These are phyloP conservation scores for Sorex fumeus DNA, from an alignment of 2,113 vertebrate genomes.

Conservation along the genomic window DNA sequence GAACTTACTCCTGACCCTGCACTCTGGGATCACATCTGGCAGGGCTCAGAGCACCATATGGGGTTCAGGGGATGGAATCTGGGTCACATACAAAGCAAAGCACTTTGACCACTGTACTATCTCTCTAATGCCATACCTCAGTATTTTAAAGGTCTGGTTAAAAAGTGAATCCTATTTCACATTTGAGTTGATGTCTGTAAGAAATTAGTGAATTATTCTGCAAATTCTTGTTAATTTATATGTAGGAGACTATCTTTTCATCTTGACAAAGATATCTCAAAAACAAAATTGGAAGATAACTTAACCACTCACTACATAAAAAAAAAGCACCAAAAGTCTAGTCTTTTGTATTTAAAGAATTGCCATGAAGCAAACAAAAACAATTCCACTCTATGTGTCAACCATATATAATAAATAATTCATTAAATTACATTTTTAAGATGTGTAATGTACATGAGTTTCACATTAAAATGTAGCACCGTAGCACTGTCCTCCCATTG, in stretches of 20 bases:
- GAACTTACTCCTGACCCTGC: no score
- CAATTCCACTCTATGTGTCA: background rate
- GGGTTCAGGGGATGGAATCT: no score
- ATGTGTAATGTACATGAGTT: background rate
- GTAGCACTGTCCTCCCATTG: no score
- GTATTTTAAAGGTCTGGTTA: background rate
- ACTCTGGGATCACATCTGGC: no score
- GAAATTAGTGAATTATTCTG: conserved; percentile 3
- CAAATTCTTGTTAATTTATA: background rate
- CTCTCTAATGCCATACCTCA: background rate
- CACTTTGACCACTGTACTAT: no score
- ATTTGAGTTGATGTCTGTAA: background rate
- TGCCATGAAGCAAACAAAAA: background rate
- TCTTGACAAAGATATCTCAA: background rate
- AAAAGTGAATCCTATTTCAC: background rate
- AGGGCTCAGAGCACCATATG: no score
- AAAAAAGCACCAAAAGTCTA: background rate
- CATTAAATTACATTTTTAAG: background rate
- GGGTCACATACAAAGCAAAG: no score
- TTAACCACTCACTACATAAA: background rate
- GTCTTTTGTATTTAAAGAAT: background rate
- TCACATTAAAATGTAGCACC: no score
- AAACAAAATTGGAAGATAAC: conserved; percentile 42
- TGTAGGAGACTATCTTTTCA: conserved; percentile 20
- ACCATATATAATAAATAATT: background rate